Conservation (phyloP, 2,113 vertebrate species). For the Brachypteracias leptosomus region DNA sequence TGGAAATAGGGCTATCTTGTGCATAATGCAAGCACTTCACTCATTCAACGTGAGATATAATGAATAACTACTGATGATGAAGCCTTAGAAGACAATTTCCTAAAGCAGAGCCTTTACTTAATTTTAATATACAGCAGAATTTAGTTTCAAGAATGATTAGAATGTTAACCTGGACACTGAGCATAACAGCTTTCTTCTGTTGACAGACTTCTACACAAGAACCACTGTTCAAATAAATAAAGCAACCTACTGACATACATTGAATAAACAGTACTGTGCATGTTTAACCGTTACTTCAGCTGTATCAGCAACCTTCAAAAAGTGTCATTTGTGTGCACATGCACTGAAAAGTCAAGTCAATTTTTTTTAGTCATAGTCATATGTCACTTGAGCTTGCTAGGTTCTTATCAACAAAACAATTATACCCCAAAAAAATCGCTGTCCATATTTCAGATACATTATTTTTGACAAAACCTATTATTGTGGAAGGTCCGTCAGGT, state of each 20-base stretch:
- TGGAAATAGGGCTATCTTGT: background rate
- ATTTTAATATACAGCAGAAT: background rate
- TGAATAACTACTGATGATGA: background rate
- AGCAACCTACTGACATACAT: background rate
- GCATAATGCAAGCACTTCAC: background rate
- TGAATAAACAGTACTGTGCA: background rate
- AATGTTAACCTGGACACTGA: background rate
- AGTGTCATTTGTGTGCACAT: background rate
- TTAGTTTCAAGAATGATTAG: background rate
- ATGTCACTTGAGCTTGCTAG: background rate
- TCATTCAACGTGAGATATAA: background rate
- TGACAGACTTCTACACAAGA: background rate
- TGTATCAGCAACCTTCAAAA: background rate
- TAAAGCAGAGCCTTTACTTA: background rate
- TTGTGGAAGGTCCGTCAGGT: background rate
- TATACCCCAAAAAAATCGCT: rapidly evolving
- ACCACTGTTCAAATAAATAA: background rate
- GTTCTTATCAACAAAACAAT: background rate
- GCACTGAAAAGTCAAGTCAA: background rate
- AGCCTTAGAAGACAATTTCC: background rate
- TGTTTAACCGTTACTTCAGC: background rate
- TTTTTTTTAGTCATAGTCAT: background rate
- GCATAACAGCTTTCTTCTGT: background rate
- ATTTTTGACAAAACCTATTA: background rate
- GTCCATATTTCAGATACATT: background rate